Evolutionary conservation across 2,888 invertebrate genomes (phyloP).

Genomic region (Hypena proboscidalis): DNA sequence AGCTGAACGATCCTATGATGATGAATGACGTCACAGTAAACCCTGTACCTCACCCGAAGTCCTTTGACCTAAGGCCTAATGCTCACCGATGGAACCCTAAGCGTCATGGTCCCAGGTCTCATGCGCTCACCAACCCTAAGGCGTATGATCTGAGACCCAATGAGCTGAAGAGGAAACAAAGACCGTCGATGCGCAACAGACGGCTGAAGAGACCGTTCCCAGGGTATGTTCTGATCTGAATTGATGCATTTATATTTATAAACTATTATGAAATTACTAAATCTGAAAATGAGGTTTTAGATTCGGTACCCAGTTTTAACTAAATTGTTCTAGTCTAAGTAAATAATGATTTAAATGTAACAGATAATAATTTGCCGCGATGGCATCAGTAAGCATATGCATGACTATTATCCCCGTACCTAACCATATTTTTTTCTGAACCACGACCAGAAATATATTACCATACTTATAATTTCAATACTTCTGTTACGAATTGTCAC

Average conservation of each 20-base stretch:
- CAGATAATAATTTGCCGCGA: no score
- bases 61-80: slow-evolving; percentile 67
- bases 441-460: no score
- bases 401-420: no score
- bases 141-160: slow-evolving; percentile 54
- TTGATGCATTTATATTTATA: slow-evolving; percentile 14
- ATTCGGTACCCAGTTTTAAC: no score
- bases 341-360: no score
- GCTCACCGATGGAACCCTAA: slow-evolving; percentile 41
- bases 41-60: slow-evolving; percentile 65
- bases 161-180: slow-evolving; percentile 64
- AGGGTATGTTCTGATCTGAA: slow-evolving; percentile 57
- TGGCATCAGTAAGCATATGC: no score
- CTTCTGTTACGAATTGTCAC: no score
- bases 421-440: no score
- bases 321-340: no score
- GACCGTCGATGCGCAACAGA: slow-evolving; percentile 55
- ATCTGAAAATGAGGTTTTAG: no score
- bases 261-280: no score
- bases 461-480: no score
- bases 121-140: slow-evolving; percentile 47
- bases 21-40: slow-evolving; percentile 68
- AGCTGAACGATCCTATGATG: slow-evolving; percentile 65
- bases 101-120: slow-evolving; percentile 36
- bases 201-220: slow-evolving; percentile 75